These are phyloP conservation scores for Acronicta psi DNA, from an alignment of 2,888 invertebrate species.

Conservation along the genomic window DNA sequence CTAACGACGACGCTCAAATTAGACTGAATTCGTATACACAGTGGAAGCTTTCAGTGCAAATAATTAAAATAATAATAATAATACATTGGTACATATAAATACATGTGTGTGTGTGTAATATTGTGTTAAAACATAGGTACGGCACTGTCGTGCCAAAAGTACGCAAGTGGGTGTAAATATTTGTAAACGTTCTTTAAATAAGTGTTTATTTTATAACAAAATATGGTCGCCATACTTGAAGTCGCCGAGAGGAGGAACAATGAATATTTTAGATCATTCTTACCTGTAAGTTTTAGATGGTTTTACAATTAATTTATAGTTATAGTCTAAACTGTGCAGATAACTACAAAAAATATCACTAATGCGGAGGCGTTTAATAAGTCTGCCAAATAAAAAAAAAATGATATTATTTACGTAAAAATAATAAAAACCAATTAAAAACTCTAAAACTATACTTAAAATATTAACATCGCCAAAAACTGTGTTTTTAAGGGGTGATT, in stretches of 20 bases:
- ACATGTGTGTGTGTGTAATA: conserved; percentile 38
- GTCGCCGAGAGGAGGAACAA: conserved; percentile 75
- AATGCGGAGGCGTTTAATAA: no score
- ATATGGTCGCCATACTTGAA: conserved; percentile 78
- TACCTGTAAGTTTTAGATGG: conserved; percentile 86
- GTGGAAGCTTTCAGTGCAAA: conserved; percentile 41
- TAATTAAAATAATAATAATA: conserved; percentile 42
- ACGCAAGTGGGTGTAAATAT: conserved; percentile 69
- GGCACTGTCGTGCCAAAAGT: conserved; percentile 64
- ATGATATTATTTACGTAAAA: no score
- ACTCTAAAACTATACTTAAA: no score
- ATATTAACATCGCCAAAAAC: no score
- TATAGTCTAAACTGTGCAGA: no score
- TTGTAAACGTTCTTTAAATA: conserved; percentile 71
- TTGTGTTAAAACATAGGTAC: conserved; percentile 54
- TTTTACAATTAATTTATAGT: conserved; percentile 31
- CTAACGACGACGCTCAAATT: conserved; percentile 42
- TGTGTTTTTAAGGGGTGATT: no score
- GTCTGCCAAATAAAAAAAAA: no score
- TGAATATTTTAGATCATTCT: conserved; percentile 81
- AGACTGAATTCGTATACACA: conserved; percentile 20
- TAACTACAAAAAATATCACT: no score
- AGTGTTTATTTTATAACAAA: conserved; percentile 62
- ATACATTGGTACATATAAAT: conserved; percentile 20
- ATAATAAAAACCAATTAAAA: no score